These are phyloP conservation scores for Chromobotia macracanthus DNA, from an alignment of 2,797 vertebrate species.

Conservation along the genomic window DNA sequence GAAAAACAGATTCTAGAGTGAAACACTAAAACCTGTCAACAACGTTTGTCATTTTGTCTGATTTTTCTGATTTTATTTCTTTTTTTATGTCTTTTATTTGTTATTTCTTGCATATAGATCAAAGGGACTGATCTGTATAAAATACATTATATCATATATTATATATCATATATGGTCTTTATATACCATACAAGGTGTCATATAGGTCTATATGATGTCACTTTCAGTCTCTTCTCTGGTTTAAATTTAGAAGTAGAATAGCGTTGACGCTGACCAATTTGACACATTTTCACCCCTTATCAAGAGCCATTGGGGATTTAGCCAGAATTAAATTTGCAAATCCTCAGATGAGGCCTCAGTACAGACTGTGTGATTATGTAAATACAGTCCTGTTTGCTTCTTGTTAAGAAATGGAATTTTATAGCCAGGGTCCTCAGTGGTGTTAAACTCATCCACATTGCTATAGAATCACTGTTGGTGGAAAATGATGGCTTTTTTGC, in stretches of 20 bases:
- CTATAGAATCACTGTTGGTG: constrained; percentile 21
- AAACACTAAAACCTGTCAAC: constrained; percentile 24
- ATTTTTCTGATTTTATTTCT: constrained; percentile 28
- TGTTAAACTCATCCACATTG: constrained; percentile 30
- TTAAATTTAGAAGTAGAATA: constrained; percentile 13
- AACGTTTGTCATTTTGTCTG: constrained; percentile 13
- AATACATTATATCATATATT: too few species aligned
- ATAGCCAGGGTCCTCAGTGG: neutral
- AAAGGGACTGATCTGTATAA: too few species aligned
- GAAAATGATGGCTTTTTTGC: constrained; percentile 10
- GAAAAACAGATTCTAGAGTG: constrained; percentile 2
- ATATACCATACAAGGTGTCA: too few species aligned
- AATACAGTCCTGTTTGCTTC: constrained; percentile 31
- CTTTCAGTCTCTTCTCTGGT: constrained; percentile 24
- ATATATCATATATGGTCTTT: too few species aligned
- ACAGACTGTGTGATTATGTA: constrained; percentile 41
- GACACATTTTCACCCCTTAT: constrained; percentile 33
- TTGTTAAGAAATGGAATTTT: constrained; percentile 39
- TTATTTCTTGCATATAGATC: too few species aligned
- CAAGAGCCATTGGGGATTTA: constrained; percentile 37
- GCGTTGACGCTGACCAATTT: constrained; percentile 8
- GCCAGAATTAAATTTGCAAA: constrained; percentile 50
- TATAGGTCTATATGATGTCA: neutral
- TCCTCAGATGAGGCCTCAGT: constrained; percentile 29
- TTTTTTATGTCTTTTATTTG: neutral